Base-by-base conservation (phyloP, 2,888 invertebrate species). In the Drosophila nigricruria region DNA sequence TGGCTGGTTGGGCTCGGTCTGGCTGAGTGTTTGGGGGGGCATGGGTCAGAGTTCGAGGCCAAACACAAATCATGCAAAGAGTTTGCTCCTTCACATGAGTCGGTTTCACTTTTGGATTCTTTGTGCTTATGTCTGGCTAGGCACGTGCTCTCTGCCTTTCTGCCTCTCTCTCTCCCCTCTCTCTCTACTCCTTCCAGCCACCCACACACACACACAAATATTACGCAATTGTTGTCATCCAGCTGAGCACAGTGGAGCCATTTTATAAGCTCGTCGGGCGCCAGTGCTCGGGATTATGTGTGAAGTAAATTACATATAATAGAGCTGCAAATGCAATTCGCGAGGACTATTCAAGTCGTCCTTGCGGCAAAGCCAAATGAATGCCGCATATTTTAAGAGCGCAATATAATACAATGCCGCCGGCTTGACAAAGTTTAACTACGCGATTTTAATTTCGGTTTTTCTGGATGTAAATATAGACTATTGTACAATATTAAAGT, bases 151-250 rank as follows among this genome's bases (percentile, higher is more conserved):
- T 47, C 62, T 25, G 43, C 53, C 27, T n/a, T n/a, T 14, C 49
- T 32, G 3, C 5, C 12, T 18, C 14, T 5, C 30, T 25, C 16
- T 52, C 20, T n/a, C 3, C 34, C n/a, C n/a, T 47, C n/a, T n/a
- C n/a, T n/a, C n/a, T n/a, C n/a, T n/a, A n/a, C n/a, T n/a, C n/a
- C n/a, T 16, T 18, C 40, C 10, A 40, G 40, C 9, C 27, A 12
- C n/a, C 32, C 32, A 14, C 32, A 20, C 32, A 30, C 30, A 30
- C 30, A 23, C 9, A 25, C 20, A 49, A 68, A 60, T 49, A 67
- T 81, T 78, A 85, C 76, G 77, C 82, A 85, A 88, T 88, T 82
- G 81, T 71, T 75, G 73, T 49, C 40, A 68, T 60, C 68, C 59
- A 50, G 65, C 25, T 43, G 43, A 40, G 65, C 57, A 72, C 72